Evolutionary conservation across 2,888 invertebrate genomes (phyloP), one percentile per base, ranked within the genome.

Genomic region (Clistopyga incitator): DNA sequence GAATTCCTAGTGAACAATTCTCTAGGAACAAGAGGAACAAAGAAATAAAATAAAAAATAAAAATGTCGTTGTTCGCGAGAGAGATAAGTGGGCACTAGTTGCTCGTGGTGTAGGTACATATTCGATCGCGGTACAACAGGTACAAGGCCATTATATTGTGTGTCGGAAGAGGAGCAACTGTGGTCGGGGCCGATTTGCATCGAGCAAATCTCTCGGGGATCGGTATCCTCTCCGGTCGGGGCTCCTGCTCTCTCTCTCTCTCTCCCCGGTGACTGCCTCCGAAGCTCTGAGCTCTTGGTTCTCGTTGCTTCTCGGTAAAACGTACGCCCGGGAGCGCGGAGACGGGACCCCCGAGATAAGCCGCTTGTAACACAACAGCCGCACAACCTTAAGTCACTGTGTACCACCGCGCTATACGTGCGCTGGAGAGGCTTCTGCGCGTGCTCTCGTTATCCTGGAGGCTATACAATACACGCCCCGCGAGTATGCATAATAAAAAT

Each of bases 161-260:
- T 81, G 84, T 84, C 84, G 84, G 84, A 81, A 84, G 84, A 84
- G 74, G 74, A 74, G 68, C 34, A 38, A 38, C 38, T 11, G 64
- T 18, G 75, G 78, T 75, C 54, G 74, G 75, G 78, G 75, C 23
- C 84, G 84, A 84, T 84, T 84, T 84, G 84, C 84, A 84, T 84
- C 84, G 84, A 84, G 84, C 84, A 84, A 84, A 84, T 84, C 84
- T 84, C 84, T 84, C 70, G 84, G 84, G 84, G 84, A 84, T 84
- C 84, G 84, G 81, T 81, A 81, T 78, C 77, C 81, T 38, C 74
- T 45, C 74, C 34, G 76, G 65, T 56, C 61, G 38, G 67, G 34
- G 47, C 64, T 18, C 71, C 76, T 29, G 61, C 64, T 81, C n/a
- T n/a, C n/a, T n/a, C n/a, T n/a, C n/a, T n/a, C n/a, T n/a, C n/a